These are phyloP conservation scores for Drosophila paramelanica DNA, from an alignment of 2,888 invertebrate species.

Conservation along the genomic window DNA sequence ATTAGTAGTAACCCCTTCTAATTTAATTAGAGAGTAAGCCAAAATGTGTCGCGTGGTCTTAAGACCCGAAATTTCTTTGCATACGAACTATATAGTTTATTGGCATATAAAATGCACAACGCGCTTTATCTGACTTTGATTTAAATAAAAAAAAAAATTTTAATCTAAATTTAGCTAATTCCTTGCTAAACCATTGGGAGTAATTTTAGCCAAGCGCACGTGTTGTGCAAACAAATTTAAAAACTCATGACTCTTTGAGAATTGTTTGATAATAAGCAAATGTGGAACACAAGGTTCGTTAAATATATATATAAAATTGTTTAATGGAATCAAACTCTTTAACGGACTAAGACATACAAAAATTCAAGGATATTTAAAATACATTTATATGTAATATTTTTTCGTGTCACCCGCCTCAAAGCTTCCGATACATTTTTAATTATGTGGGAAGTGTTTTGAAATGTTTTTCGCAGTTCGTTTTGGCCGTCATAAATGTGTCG, in stretches of 20 bases:
- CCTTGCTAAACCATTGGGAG: slow-evolving; percentile 15
- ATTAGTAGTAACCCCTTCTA: neutral
- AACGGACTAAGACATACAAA: neutral
- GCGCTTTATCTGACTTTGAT: slow-evolving; percentile 26
- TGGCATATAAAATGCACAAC: neutral
- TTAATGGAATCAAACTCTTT: too few relatives aligned
- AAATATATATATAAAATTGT: too few relatives aligned
- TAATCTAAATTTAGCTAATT: slow-evolving; percentile 29
- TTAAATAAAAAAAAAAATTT: neutral
- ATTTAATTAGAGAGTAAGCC: neutral
- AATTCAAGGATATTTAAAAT: neutral
- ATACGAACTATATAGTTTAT: slow-evolving; percentile 1
- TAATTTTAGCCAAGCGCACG: slow-evolving; percentile 5
- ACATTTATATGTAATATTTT: neutral
- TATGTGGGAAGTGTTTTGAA: slow-evolving; percentile 14
- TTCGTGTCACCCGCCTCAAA: neutral
- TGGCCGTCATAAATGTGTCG: slow-evolving; percentile 18
- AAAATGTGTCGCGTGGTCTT: slow-evolving; percentile 14
- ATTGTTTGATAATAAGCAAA: too few relatives aligned
- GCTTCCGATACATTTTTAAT: neutral
- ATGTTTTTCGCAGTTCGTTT: neutral
- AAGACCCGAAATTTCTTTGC: neutral
- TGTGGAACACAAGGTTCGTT: too few relatives aligned
- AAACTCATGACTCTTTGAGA: too few relatives aligned
- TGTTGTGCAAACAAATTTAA: neutral